phyloP scores from a whole-genome alignment of 1,140 invertebrate species.

The Delia radicum region DNA sequence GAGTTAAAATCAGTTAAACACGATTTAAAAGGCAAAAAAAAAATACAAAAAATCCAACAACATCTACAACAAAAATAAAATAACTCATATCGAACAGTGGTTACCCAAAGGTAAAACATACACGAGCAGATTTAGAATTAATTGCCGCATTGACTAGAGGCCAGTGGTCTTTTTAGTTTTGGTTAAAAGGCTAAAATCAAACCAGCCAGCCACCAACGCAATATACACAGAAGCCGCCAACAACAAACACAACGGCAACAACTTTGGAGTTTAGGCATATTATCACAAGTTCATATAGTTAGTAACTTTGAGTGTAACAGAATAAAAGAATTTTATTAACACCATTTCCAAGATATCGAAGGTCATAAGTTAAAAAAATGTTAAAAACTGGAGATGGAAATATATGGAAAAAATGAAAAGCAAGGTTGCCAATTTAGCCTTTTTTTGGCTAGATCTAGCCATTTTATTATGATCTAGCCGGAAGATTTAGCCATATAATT shows the following conservation, averaged over 20 bases:
- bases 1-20: constrained; percentile 28
- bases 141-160: neutral
- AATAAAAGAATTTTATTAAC: too few relatives aligned
- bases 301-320: too few relatives aligned
- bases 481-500: too few relatives aligned
- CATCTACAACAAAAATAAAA: neutral
- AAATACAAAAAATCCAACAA: neutral
- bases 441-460: too few relatives aligned
- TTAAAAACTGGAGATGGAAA: too few relatives aligned
- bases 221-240: constrained; percentile 1
- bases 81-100: neutral
- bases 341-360: too few relatives aligned
- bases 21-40: constrained; percentile 22
- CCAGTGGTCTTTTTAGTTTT: neutral
- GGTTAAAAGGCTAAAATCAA: neutral
- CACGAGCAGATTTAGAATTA: neutral
- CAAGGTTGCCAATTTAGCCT: too few relatives aligned
- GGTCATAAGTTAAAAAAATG: too few relatives aligned
- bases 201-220: neutral
- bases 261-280: neutral
- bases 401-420: too few relatives aligned
- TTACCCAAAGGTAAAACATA: neutral
- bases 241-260: neutral
- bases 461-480: too few relatives aligned
- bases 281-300: too few relatives aligned